These are phyloP conservation scores for Dasypogon diadema DNA, from an alignment of 2,888 invertebrate genomes.

Conservation along the genomic window DNA sequence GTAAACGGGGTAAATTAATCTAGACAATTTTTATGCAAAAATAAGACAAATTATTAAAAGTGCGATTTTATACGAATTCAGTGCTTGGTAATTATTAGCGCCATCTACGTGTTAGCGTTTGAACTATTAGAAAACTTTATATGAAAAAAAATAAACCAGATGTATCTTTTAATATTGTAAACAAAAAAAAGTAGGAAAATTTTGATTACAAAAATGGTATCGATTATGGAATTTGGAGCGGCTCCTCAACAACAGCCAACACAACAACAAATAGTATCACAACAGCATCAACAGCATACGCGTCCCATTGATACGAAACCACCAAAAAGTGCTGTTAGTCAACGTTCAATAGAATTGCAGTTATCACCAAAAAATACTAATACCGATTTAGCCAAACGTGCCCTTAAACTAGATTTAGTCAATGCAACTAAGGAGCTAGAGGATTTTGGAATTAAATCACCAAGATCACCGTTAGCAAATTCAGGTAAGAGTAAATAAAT, in stretches of 20 bases:
- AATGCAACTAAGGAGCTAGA: slow-evolving; percentile 63
- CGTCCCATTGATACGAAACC: slow-evolving; percentile 50
- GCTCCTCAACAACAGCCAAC: slow-evolving; percentile 52
- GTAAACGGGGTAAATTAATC: slow-evolving; percentile 56
- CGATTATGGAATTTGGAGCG: slow-evolving; percentile 55
- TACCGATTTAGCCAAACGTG: slow-evolving; percentile 64
- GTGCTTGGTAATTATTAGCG: not conserved
- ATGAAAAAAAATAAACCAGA: not conserved
- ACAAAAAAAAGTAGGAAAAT: not conserved
- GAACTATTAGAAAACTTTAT: not conserved
- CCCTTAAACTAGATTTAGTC: slow-evolving; percentile 65
- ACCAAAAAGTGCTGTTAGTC: slow-evolving; percentile 72
- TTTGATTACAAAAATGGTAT: slow-evolving; percentile 58
- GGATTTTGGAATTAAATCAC: slow-evolving; percentile 65
- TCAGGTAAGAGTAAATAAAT: slow-evolving; percentile 40
- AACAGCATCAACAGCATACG: slow-evolving; percentile 52
- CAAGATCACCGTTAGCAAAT: slow-evolving; percentile 65
- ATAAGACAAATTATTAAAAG: not conserved
- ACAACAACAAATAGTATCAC: slow-evolving; percentile 52
- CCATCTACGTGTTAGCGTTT: not conserved
- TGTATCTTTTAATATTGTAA: too few relatives aligned
- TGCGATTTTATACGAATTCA: slow-evolving; percentile 1
- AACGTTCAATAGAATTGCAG: slow-evolving; percentile 73
- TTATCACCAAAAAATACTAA: slow-evolving; percentile 70
- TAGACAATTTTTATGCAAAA: not conserved